phyloP scores from a whole-genome alignment of 1,140 invertebrate species.

The Dreissena polymorpha region DNA sequence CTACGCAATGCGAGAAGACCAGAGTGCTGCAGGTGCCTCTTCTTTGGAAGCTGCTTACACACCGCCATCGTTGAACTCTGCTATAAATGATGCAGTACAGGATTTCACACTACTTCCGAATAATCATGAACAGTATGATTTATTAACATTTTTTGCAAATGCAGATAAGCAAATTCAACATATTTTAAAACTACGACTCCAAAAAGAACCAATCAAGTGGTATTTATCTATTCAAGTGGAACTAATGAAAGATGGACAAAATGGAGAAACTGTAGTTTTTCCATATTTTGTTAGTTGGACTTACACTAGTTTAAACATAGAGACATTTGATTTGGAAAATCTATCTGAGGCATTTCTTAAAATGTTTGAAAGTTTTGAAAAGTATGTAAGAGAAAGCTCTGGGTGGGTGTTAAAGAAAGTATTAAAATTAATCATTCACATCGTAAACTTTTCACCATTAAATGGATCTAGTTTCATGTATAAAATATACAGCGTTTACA shows the following conservation, averaged over 20 bases:
- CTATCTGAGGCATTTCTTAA: conserved; percentile 16
- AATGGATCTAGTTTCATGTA: too few relatives aligned
- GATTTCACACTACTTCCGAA: conserved; percentile 25
- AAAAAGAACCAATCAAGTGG: conserved; percentile 4
- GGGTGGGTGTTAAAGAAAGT: too few relatives aligned
- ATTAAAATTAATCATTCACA: too few relatives aligned
- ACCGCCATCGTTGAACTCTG: too few relatives aligned
- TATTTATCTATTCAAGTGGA: conserved; percentile 12
- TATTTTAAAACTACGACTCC: conserved; percentile 4
- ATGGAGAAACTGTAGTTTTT: conserved; percentile 13
- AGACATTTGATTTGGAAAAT: conserved; percentile 25
- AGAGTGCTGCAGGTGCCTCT: too few relatives aligned
- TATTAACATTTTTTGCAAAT: conserved; percentile 41
- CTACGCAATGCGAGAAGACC: too few relatives aligned
- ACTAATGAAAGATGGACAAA: background rate
- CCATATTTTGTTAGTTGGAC: background rate
- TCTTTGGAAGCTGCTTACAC: too few relatives aligned
- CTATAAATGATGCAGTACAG: conserved; percentile 2
- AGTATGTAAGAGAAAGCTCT: too few relatives aligned
- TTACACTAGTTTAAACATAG: conserved; percentile 31
- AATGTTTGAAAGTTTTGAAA: conserved; percentile 31
- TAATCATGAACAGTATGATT: conserved; percentile 42
- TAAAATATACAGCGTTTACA: too few relatives aligned
- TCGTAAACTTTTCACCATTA: too few relatives aligned
- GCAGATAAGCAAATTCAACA: conserved; percentile 13